phyloP scores from a whole-genome alignment of 2,113 vertebrate genomes.

The Mormyrus iriodes region DNA sequence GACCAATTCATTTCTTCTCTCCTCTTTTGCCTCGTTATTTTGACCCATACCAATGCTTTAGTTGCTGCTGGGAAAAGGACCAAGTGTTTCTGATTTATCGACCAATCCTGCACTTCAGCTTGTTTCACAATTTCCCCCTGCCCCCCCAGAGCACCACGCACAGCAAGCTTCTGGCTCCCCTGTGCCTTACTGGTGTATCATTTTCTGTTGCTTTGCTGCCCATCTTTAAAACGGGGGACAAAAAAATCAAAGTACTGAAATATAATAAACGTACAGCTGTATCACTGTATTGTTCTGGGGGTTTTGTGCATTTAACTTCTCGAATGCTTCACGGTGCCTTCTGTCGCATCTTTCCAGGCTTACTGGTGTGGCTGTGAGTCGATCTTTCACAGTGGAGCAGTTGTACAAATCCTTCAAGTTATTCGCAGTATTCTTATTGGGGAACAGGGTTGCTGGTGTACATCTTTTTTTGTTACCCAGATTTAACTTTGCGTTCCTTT shows the following conservation, averaged over 20 bases:
- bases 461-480: conserved; percentile 45
- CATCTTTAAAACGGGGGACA: conserved; percentile 56
- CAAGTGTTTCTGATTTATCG: conserved; percentile 66
- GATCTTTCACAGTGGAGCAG: conserved; percentile 65
- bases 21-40: background rate
- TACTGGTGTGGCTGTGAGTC: conserved; percentile 74
- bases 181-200: conserved; percentile 34
- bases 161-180: conserved; percentile 37
- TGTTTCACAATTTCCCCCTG: conserved; percentile 36
- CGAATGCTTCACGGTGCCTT: conserved; percentile 94
- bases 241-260: conserved; percentile 41
- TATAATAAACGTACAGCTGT: conserved; percentile 80
- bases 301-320: conserved; percentile 46
- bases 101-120: conserved; percentile 64
- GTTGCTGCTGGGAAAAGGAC: conserved; percentile 57
- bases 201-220: conserved; percentile 49
- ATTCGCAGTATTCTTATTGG: conserved; percentile 78
- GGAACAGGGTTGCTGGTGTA: conserved; percentile 61
- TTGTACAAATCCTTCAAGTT: conserved; percentile 61
- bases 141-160: conserved; percentile 41
- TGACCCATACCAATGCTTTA: conserved; percentile 65
- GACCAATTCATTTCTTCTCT: conserved; percentile 64
- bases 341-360: conserved; percentile 87
- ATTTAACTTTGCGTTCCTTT: conserved; percentile 19
- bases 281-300: conserved; percentile 71